phyloP scores from a whole-genome alignment of 2,888 invertebrate species.

The Vanessa cardui region DNA sequence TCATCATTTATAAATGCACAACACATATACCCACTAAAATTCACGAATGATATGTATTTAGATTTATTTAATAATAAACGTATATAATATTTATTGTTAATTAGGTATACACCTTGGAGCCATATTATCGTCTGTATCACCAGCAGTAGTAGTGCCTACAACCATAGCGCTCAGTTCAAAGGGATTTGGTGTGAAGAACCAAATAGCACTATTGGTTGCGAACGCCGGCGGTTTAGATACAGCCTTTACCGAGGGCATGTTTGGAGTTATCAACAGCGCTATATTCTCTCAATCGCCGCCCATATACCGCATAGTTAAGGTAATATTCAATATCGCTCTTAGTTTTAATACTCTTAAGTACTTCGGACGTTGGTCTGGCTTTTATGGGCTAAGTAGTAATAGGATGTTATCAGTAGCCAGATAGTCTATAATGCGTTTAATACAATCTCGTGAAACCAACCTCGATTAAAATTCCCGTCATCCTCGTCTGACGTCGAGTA shows the following conservation, averaged over 20 bases:
- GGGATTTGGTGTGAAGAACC: slow-evolving; percentile 94
- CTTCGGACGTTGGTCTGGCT: slow-evolving; percentile 17
- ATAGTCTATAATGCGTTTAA: slow-evolving; percentile 24
- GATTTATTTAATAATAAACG: neutral
- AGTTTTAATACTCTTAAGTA: slow-evolving; percentile 34
- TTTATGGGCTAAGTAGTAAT: slow-evolving; percentile 21
- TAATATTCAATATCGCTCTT: slow-evolving; percentile 43
- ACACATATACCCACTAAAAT: no score
- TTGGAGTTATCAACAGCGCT: slow-evolving; percentile 93
- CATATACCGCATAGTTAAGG: slow-evolving; percentile 78
- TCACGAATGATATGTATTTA: no score
- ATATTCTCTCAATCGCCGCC: slow-evolving; percentile 90
- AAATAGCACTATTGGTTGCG: slow-evolving; percentile 95
- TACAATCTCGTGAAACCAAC: slow-evolving; percentile 18
- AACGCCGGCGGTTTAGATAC: slow-evolving; percentile 98
- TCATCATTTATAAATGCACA: no score
- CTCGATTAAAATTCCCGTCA: slow-evolving; percentile 26
- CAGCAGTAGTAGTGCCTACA: slow-evolving; percentile 97
- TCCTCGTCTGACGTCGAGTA: slow-evolving; percentile 17
- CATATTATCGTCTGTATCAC: slow-evolving; percentile 95
- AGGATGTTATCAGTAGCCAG: slow-evolving; percentile 28
- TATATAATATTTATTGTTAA: neutral
- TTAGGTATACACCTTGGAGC: slow-evolving; percentile 89
- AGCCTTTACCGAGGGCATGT: slow-evolving; percentile 95
- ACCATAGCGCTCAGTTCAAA: slow-evolving; percentile 89